Conservation (phyloP, 2,888 invertebrate genomes). For the Erebia ligea region DNA sequence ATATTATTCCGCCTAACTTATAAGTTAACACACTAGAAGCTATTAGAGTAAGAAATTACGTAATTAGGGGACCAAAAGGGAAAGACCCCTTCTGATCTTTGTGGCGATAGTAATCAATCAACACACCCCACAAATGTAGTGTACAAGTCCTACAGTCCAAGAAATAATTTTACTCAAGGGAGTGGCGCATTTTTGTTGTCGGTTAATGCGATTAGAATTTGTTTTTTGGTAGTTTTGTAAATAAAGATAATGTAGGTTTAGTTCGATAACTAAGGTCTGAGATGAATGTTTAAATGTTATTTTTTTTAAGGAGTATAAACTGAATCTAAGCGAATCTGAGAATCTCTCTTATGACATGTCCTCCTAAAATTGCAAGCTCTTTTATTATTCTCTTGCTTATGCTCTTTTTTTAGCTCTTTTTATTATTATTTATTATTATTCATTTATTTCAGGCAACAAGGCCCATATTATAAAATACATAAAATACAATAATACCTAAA, state of each 20-base stretch:
- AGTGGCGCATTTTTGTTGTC: background rate
- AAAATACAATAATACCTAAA: no score
- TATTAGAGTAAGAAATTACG: constrained; percentile 9
- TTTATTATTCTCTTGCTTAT: no score
- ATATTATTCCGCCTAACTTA: constrained; percentile 6
- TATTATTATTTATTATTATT: no score
- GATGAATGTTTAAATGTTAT: background rate
- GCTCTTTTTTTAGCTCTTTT: no score
- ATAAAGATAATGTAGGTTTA: no score
- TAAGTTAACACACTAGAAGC: constrained; percentile 1
- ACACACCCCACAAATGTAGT: background rate
- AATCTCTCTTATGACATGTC: background rate
- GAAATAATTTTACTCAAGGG: background rate
- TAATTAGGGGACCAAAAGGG: constrained; percentile 10
- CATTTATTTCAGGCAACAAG: no score
- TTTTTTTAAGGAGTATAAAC: background rate
- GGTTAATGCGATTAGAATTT: background rate
- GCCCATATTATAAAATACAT: no score
- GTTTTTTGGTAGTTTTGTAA: no score
- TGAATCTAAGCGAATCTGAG: background rate
- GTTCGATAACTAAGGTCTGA: no score
- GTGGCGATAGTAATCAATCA: constrained; percentile 19
- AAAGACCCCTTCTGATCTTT: constrained; percentile 15
- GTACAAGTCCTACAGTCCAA: background rate
- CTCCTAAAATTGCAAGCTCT: background rate